Percentiles rank a stretch among this genome's conserved stretches.
Conservation (phyloP, 2,797 vertebrate species). For the Siniperca scherzeri region DNA sequence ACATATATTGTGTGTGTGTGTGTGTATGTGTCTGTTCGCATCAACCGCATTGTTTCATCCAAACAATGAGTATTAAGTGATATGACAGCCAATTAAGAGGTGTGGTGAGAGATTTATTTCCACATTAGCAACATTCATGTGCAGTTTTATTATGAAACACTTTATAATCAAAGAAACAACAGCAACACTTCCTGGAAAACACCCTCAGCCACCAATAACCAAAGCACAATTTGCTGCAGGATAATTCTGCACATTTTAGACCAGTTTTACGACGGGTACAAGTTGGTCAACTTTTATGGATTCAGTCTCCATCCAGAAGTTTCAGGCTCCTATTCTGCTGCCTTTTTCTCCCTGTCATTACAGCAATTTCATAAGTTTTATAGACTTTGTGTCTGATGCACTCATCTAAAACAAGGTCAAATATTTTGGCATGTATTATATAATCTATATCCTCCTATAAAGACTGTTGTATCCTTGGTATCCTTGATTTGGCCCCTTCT, state of each 20-base stretch:
- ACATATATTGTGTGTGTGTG: neutral
- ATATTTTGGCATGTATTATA: slow-evolving; percentile 10
- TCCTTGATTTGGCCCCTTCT: slow-evolving; percentile 21
- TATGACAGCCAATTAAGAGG: slow-evolving; percentile 25
- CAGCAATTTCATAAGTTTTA: slow-evolving; percentile 26
- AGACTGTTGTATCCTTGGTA: slow-evolving; percentile 6
- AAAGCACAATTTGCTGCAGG: neutral
- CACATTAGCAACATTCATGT: slow-evolving; percentile 15
- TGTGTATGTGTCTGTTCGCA: neutral
- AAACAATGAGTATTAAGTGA: slow-evolving; percentile 43
- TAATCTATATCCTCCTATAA: slow-evolving; percentile 6
- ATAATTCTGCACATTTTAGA: neutral
- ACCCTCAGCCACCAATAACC: neutral
- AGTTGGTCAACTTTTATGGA: slow-evolving; percentile 10
- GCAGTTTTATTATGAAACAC: slow-evolving; percentile 5
- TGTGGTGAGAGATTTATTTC: slow-evolving; percentile 36
- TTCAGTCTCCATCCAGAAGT: neutral
- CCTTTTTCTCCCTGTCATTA: slow-evolving; percentile 27
- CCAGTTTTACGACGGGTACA: neutral
- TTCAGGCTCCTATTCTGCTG: slow-evolving; percentile 1
- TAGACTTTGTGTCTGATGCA: neutral
- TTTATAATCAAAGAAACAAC: slow-evolving; percentile 14
- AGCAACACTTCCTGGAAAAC: slow-evolving; percentile 19
- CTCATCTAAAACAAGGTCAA: slow-evolving; percentile 26
- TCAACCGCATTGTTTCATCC: slow-evolving; percentile 24